A percentile compares a stretch with the other conserved stretches of the same genome.
These are phyloP conservation scores for Dynastes hyllus DNA, from an alignment of 2,888 invertebrate species.

Conservation along the genomic window DNA sequence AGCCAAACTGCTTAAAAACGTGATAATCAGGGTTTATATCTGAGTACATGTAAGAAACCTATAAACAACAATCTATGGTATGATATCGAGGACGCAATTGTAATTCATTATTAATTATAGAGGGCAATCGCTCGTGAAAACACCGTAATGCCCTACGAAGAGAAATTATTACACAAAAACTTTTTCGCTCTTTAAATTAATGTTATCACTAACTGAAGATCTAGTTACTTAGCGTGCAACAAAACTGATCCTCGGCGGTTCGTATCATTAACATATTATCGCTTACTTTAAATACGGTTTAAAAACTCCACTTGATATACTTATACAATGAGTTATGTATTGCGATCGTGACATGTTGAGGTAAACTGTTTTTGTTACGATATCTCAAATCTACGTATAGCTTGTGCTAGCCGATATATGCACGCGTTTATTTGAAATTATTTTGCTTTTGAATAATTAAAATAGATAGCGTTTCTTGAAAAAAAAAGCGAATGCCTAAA, in stretches of 20 bases:
- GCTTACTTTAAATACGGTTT: slow-evolving; percentile 52
- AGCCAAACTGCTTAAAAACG: too few relatives aligned
- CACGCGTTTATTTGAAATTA: slow-evolving; percentile 1
- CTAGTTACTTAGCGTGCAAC: slow-evolving; percentile 53
- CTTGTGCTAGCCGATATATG: slow-evolving; percentile 1
- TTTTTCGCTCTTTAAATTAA: slow-evolving; percentile 47
- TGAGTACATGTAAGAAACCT: not conserved
- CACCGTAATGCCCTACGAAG: slow-evolving; percentile 17
- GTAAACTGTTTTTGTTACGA: slow-evolving; percentile 21
- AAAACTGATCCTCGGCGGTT: slow-evolving; percentile 47
- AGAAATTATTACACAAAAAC: slow-evolving; percentile 47
- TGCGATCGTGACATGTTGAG: slow-evolving; percentile 38
- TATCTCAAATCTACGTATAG: slow-evolving; percentile 38
- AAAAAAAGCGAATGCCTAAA: too few relatives aligned
- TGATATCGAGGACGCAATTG: slow-evolving; percentile 28
- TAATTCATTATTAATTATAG: slow-evolving; percentile 33
- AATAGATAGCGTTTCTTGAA: not conserved
- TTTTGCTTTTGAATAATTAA: slow-evolving; percentile 1
- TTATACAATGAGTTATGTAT: slow-evolving; percentile 44
- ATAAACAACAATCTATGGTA: slow-evolving; percentile 9
- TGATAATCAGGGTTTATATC: too few relatives aligned
- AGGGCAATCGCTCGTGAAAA: slow-evolving; percentile 21
- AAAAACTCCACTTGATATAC: slow-evolving; percentile 38
- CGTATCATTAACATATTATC: slow-evolving; percentile 57
- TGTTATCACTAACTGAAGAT: slow-evolving; percentile 55